Conservation (phyloP, 1,140 invertebrate genomes). For the Pseudomyrmex sp. region DNA sequence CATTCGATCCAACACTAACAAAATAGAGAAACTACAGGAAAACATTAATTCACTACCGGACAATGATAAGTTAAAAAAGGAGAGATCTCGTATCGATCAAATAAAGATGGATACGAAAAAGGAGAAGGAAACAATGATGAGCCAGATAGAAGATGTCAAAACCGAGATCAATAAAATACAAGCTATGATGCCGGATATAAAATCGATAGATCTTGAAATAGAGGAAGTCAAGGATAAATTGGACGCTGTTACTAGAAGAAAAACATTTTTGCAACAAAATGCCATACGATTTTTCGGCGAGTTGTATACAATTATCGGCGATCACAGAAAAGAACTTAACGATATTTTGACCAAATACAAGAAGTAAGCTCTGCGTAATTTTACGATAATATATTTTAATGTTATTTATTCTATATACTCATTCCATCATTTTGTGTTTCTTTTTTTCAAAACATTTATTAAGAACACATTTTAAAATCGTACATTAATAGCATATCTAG, state of each 20-base stretch:
- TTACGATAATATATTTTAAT: too few species aligned
- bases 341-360: too few species aligned
- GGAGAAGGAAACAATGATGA: conserved; percentile 68
- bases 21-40: conserved; percentile 71
- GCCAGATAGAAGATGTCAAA: conserved; percentile 71
- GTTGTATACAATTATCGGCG: conserved; percentile 70
- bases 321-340: conserved; percentile 64
- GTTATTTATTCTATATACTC: too few species aligned
- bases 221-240: conserved; percentile 71
- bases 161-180: conserved; percentile 66
- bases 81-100: conserved; percentile 61
- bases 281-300: conserved; percentile 73
- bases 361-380: too few species aligned
- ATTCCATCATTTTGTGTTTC: too few species aligned
- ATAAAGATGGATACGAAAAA: conserved; percentile 65
- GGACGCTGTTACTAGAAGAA: conserved; percentile 64
- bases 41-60: conserved; percentile 64
- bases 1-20: conserved; percentile 56
- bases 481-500: too few species aligned
- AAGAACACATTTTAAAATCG: too few species aligned
- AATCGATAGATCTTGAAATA: conserved; percentile 55
- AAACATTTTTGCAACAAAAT: conserved; percentile 65
- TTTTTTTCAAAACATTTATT: too few species aligned
- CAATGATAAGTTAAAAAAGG: conserved; percentile 66
- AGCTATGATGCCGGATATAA: conserved; percentile 55